Evolutionary conservation across 2,888 invertebrate genomes (phyloP), one percentile per base, ranked within the genome.

Genomic region (Aphidoletes aphidimyza): DNA sequence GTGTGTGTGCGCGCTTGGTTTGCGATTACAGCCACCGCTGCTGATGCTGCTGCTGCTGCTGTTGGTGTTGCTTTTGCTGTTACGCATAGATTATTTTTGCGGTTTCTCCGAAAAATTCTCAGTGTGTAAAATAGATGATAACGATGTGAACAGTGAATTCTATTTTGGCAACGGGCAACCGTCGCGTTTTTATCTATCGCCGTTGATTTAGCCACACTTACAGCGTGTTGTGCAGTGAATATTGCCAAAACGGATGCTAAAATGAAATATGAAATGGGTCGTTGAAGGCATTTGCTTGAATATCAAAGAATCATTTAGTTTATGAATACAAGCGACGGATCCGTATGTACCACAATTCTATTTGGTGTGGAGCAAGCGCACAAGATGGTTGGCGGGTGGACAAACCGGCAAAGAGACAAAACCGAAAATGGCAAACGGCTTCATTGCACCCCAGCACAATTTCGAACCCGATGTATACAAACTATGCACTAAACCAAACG

Each of bases 221-320:
- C 14, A 37, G n/a, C 19, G 78, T 78, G 5, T 19, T 3, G 9
- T 14, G 36, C 17, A 2, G 34, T 17, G 36, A 36, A 36, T 81
- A 37, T n/a, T 81, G 81, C 81, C 81, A 81, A 69, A 69, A 81
- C 37, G 37, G 81, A 81, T 37, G 81, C 81, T n/a, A n/a, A 81
- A 69, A 69, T 69, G 30, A 69, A 69, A 69, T 36, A 81, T 81
- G 37, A 37, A 30, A 81, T 81, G 81, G 81, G n/a, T 81, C 37
- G 81, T 81, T 37, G 81, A 81, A 9, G 69, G 69, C 69, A 69
- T 26, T 81, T 81, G 36, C 81, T 37, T 22, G 81, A 19, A 69
- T 30, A 69, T 69, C 69, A 69, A 69, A 69, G 34, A 69, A 69
- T 69, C 69, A 69, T 69, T 69, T 34, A 26, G 69, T 69, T 69